phyloP scores from a whole-genome alignment of 2,113 vertebrate species.

The Phylloscopus whistleri region DNA sequence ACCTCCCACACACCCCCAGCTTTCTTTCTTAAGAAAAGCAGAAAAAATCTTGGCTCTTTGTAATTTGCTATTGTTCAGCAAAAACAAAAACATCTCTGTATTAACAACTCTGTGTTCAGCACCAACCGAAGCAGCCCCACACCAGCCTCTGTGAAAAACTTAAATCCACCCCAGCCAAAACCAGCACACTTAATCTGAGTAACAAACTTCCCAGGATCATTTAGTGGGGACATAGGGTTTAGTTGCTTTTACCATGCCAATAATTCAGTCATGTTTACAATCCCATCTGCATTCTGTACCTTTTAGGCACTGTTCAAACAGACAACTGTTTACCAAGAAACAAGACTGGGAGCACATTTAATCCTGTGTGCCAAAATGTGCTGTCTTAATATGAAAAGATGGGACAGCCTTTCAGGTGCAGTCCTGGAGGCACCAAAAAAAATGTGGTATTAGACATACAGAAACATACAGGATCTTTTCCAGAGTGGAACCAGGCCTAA shows the following conservation, averaged over 20 bases:
- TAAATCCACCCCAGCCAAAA: neutral
- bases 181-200: neutral
- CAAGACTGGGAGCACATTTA: neutral
- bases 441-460: neutral
- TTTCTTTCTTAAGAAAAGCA: neutral
- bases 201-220: neutral
- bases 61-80: neutral
- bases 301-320: neutral
- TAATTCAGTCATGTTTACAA: neutral
- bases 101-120: neutral
- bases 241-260: neutral
- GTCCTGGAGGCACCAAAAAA: neutral
- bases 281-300: neutral
- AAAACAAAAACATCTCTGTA: neutral
- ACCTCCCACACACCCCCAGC: fast-evolving
- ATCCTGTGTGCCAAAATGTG: neutral
- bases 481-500: neutral
- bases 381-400: neutral
- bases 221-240: neutral
- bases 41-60: neutral
- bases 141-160: neutral
- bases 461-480: neutral
- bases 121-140: neutral
- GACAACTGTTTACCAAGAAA: neutral
- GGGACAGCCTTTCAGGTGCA: neutral